Conservation (phyloP, 2,888 invertebrate genomes). For the Nowickia ferox region DNA sequence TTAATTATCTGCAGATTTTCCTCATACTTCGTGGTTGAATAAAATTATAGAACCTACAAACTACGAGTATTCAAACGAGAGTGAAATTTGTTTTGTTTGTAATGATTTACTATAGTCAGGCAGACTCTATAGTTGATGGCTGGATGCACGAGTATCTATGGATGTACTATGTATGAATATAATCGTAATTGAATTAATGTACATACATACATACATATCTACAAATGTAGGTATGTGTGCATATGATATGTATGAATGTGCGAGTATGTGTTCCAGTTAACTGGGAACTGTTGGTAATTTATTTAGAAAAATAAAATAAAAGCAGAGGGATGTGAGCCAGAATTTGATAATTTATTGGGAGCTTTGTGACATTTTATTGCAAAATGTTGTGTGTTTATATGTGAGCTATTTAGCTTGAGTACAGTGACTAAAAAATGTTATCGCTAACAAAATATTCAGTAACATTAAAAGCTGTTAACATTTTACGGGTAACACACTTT, state of each 20-base stretch:
- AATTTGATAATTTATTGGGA: constrained; percentile 71
- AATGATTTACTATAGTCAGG: constrained; percentile 1
- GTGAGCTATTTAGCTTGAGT: constrained; percentile 30
- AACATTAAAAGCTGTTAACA: too few species aligned
- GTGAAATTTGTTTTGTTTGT: constrained; percentile 22
- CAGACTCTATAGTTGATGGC: neutral
- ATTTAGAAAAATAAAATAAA: constrained; percentile 54
- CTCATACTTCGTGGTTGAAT: neutral
- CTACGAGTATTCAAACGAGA: constrained; percentile 19
- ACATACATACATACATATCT: neutral
- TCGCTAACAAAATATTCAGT: neutral
- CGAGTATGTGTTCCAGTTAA: constrained; percentile 43
- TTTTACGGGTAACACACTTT: too few species aligned
- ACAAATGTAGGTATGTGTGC: neutral
- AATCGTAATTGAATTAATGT: too few species aligned
- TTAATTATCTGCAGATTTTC: constrained; percentile 56
- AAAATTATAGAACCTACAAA: constrained; percentile 3
- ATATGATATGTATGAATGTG: neutral
- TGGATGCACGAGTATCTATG: neutral
- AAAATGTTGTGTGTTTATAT: constrained; percentile 57
- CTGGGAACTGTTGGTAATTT: constrained; percentile 51
- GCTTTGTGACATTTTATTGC: constrained; percentile 71
- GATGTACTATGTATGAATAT: too few species aligned
- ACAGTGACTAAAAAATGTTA: constrained; percentile 52
- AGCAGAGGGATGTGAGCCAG: constrained; percentile 70